Base-by-base conservation (phyloP, 2,888 invertebrate genomes). In the Caenorhabditis sp. region DNA sequence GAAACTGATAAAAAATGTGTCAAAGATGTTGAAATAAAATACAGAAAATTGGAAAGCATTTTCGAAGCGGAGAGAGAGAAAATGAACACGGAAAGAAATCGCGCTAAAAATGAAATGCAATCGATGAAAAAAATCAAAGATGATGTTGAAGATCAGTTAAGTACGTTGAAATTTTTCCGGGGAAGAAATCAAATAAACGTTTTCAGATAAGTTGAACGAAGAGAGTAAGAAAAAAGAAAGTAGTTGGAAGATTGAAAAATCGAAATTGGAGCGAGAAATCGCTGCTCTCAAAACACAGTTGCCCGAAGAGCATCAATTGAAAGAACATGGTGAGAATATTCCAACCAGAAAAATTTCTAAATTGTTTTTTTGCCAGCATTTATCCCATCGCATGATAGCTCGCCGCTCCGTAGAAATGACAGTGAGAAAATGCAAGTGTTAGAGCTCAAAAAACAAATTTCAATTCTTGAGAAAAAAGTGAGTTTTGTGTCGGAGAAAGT, bases 21-120 rank as follows among this genome's bases (percentile, higher is more conserved):
- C 3, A 81, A 82, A 51, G 88, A 87, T 62, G 85, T 82, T 62
- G 85, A 85, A 68, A 86, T 84, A 63, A 85, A 86, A 66, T 84
- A 87, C 69, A 83, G 82, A 43, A 87, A 87, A 62, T 66, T 88
- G 75, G 88, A 88, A 70, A 79, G 76, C 24, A 78, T 88, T 36
- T 88, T 83, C 73, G 85, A 88, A 26, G 60, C 79, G 49, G 86
- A 85, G 59, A 76, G 84, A 57, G 78, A 81, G 53, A 87, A 86
- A 62, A 81, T 80, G 76, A 81, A 83, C 60, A 68, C 74, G 19
- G 88, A 88, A 51, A 73, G 85, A 31, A 80, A 80, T 50, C 69
- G 85, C 53, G 66, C 81, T 23, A 88, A 88, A 68, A 77, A 77
- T 37, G 87, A 87, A 36, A 58, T 82, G 12, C 63, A 76, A 14